Conservation (phyloP, 2,113 vertebrate species). For the Misgurnus mizolepis region DNA sequence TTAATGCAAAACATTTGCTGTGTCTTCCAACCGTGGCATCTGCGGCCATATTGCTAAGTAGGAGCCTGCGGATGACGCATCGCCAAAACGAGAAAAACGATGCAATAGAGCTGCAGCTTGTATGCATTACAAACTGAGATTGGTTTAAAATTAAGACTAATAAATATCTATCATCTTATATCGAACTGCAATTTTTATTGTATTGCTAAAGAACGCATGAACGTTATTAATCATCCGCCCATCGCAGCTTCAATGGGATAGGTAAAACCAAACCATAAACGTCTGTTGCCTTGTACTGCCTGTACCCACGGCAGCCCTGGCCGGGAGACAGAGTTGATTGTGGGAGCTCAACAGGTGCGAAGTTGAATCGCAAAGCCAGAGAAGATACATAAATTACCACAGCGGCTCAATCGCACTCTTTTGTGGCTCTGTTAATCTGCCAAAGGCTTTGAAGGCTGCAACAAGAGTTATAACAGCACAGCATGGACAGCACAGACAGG, state of each 20-base stretch:
- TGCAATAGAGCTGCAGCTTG: slow-evolving; percentile 61
- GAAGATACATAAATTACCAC: slow-evolving; percentile 71
- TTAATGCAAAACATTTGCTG: slow-evolving; percentile 73
- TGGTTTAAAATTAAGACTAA: slow-evolving; percentile 64
- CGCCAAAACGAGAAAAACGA: neutral
- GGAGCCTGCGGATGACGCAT: slow-evolving; percentile 48
- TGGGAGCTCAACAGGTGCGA: slow-evolving; percentile 71
- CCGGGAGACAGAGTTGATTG: slow-evolving; percentile 60
- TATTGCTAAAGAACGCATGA: neutral
- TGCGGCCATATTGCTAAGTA: slow-evolving; percentile 61
- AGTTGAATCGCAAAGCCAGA: slow-evolving; percentile 58
- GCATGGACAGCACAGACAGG: slow-evolving; percentile 23
- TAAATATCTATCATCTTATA: slow-evolving; percentile 64
- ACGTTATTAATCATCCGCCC: neutral
- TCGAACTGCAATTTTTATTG: slow-evolving; percentile 21
- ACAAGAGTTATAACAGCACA: slow-evolving; percentile 63
- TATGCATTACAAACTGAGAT: slow-evolving; percentile 61
- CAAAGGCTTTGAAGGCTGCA: slow-evolving; percentile 67
- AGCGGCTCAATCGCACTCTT: slow-evolving; percentile 60
- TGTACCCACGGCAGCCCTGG: slow-evolving; percentile 53
- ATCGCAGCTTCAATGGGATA: slow-evolving; percentile 36
- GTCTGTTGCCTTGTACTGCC: slow-evolving; percentile 39
- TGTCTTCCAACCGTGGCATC: slow-evolving; percentile 54
- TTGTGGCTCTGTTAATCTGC: slow-evolving; percentile 70
- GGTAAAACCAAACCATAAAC: slow-evolving; percentile 54